These are phyloP conservation scores for Drosophila gunungcola DNA, from an alignment of 1,140 invertebrate genomes.

Conservation along the genomic window DNA sequence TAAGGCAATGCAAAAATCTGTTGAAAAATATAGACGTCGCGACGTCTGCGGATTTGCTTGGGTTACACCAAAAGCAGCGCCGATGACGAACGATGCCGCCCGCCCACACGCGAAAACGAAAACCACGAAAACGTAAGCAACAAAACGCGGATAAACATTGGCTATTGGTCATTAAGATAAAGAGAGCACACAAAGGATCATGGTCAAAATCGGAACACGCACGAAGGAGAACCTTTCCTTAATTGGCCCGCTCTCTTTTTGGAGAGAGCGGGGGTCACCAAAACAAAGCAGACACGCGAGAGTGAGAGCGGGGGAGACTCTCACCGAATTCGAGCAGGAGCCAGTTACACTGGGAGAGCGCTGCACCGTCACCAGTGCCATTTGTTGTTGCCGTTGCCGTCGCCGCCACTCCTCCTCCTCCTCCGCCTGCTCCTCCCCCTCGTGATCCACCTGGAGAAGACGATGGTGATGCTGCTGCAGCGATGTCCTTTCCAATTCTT, in stretches of 20 bases:
- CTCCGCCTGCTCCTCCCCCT: slow-evolving; percentile 34
- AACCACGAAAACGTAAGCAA: slow-evolving; percentile 29
- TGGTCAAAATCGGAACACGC: slow-evolving; percentile 62
- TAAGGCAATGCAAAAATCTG: slow-evolving; percentile 81
- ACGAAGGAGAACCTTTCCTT: slow-evolving; percentile 42
- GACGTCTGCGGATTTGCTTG: slow-evolving; percentile 78
- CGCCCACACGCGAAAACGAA: slow-evolving; percentile 61
- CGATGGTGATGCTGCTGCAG: slow-evolving; percentile 31
- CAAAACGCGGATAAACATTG: slow-evolving; percentile 39
- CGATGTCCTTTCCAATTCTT: slow-evolving; percentile 54
- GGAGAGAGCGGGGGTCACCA: slow-evolving; percentile 37
- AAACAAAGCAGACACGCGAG: slow-evolving; percentile 65
- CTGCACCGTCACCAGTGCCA: slow-evolving; percentile 90
- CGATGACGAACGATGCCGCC: slow-evolving; percentile 58
- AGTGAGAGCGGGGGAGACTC: slow-evolving; percentile 32
- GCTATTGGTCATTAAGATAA: slow-evolving; percentile 4
- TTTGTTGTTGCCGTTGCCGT: slow-evolving; percentile 70
- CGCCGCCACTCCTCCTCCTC: slow-evolving; percentile 19
- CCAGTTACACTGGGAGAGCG: slow-evolving; percentile 89
- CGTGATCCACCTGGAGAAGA: slow-evolving; percentile 32
- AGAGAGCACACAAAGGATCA: slow-evolving; percentile 68
- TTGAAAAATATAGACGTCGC: slow-evolving; percentile 71
- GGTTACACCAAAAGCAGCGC: slow-evolving; percentile 69
- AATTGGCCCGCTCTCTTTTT: slow-evolving; percentile 23
- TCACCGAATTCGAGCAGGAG: slow-evolving; percentile 87